Evolutionary conservation across 2,113 vertebrate species (phyloP).

Genomic region (Prunella himalayana): DNA sequence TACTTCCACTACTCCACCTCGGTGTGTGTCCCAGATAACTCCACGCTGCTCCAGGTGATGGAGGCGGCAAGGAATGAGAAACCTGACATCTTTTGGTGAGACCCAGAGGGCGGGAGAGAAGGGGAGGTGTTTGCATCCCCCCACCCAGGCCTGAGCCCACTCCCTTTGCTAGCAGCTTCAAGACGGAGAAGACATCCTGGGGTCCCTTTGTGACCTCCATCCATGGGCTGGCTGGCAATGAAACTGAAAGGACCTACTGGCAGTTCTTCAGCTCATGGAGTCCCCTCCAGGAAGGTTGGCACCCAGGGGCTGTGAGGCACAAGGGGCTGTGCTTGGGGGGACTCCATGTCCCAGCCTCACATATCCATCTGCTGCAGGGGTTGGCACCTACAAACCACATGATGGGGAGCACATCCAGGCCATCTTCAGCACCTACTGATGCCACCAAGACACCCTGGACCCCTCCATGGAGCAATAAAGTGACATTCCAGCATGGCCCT

Average conservation of each 20-base stretch:
- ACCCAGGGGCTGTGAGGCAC: not conserved
- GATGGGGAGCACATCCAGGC: conserved; percentile 52
- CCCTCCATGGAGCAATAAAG: not conserved
- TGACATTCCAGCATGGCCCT: not conserved
- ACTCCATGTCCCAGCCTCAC: accelerated
- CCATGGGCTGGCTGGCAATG: not conserved
- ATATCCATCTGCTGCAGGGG: not conserved
- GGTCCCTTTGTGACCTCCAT: not conserved
- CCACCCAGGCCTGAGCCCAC: not conserved
- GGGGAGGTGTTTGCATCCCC: not conserved
- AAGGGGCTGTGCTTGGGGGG: not conserved
- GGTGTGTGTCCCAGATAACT: not conserved
- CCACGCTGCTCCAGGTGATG: not conserved
- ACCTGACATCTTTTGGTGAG: not conserved
- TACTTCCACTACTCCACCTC: not conserved
- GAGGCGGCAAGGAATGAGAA: not conserved
- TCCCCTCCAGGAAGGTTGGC: not conserved
- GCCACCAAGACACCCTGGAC: accelerated
- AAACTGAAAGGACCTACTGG: not conserved
- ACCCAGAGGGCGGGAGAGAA: not conserved
- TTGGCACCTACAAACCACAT: conserved; percentile 21
- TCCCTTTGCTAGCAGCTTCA: not conserved
- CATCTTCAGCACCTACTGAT: conserved; percentile 64
- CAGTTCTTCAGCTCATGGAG: not conserved
- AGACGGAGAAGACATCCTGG: accelerated